Evolutionary conservation across 2,113 vertebrate species (phyloP).

Genomic region (Clupea harengus): DNA sequence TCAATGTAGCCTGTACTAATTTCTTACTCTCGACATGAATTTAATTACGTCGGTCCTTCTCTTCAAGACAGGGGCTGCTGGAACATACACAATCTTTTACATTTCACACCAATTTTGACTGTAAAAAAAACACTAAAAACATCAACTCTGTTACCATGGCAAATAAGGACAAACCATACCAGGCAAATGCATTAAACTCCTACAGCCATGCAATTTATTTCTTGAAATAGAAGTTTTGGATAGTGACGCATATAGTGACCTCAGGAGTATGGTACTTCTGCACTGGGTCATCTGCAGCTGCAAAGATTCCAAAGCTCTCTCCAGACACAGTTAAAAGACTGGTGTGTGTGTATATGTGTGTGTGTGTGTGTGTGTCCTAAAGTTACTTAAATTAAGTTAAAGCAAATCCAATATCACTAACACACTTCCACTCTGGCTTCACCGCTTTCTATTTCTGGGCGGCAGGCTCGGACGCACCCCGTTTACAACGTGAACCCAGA

Average conservation of each 20-base stretch:
- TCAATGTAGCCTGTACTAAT: too few relatives aligned
- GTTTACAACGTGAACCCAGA: constrained; percentile 91
- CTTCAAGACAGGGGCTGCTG: background rate
- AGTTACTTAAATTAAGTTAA: background rate
- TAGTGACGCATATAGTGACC: background rate
- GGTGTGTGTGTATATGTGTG: too few relatives aligned
- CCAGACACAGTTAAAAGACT: too few relatives aligned
- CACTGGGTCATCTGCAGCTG: background rate
- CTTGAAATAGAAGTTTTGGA: background rate
- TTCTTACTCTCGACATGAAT: too few relatives aligned
- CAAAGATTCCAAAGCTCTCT: background rate
- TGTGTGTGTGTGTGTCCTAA: background rate
- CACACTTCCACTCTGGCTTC: background rate
- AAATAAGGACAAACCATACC: background rate
- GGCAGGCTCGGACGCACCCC: constrained; percentile 84
- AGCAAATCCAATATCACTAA: background rate
- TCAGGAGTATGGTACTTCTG: background rate
- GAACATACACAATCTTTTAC: background rate
- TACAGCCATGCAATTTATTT: background rate
- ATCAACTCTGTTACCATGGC: background rate
- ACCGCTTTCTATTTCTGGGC: constrained; percentile 7
- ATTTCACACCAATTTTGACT: background rate
- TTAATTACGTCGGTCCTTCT: too few relatives aligned
- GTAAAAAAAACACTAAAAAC: background rate
- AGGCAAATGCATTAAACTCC: background rate